Percentiles rank a stretch among this genome's conserved stretches.
Conservation (phyloP, 1,140 invertebrate genomes). For the Apis dorsata region DNA sequence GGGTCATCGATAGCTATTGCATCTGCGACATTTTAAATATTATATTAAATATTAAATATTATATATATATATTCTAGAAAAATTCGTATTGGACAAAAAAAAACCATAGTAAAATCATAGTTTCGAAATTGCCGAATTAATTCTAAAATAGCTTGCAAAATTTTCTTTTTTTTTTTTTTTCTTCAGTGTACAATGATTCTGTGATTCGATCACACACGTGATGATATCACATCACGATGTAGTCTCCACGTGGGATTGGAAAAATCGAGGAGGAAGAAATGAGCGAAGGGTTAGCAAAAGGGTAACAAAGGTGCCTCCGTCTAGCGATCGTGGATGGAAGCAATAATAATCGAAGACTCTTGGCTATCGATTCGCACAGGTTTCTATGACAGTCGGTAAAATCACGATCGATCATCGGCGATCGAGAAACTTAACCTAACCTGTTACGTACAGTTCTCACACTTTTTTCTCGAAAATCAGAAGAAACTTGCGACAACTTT, state of each 20-base stretch:
- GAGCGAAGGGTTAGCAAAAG: neutral
- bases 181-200: neutral
- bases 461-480: too few species aligned
- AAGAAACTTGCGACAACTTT: too few species aligned
- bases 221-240: neutral
- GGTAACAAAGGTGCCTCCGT: slow-evolving; percentile 71
- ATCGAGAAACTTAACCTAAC: neutral
- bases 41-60: too few species aligned
- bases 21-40: neutral
- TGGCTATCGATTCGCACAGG: slow-evolving; percentile 22
- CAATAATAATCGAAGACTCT: slow-evolving; percentile 51
- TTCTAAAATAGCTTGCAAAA: neutral
- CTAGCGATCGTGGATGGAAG: slow-evolving; percentile 71
- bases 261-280: too few species aligned
- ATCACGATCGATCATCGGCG: slow-evolving; percentile 42
- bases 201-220: too few species aligned
- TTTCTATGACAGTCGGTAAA: slow-evolving; percentile 70
- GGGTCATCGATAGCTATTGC: neutral
- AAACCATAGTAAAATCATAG: neutral
- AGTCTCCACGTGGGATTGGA: too few species aligned
- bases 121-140: neutral
- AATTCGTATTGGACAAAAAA: neutral
- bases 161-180: neutral
- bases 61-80: neutral
- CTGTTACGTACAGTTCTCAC: too few species aligned